Conservation (phyloP, 2,797 vertebrate species). For the Eutrigla gurnardus region DNA sequence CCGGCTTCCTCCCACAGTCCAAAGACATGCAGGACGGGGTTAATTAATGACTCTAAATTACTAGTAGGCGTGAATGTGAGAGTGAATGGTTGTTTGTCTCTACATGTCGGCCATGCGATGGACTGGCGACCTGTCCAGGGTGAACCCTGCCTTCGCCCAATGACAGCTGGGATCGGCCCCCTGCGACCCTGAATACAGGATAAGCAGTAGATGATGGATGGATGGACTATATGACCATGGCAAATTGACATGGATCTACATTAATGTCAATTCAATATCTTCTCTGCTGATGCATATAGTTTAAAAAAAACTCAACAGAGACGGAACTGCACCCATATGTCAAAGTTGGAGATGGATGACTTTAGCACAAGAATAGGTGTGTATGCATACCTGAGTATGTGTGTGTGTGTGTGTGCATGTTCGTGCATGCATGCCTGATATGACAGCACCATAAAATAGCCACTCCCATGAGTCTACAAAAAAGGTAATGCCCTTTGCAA, state of each 20-base stretch:
- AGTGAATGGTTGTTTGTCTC: no score
- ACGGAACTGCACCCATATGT: constrained; percentile 12
- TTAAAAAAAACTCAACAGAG: constrained; percentile 1
- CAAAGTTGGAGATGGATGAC: constrained; percentile 56
- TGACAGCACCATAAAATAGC: constrained; percentile 50
- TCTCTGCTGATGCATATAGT: constrained; percentile 5
- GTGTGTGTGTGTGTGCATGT: constrained; percentile 20
- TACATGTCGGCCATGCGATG: no score
- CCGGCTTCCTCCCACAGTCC: no score
- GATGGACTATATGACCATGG: neutral
- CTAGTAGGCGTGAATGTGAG: no score
- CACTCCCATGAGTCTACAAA: constrained; percentile 27
- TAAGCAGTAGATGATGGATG: no score
- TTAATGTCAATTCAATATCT: constrained; percentile 26
- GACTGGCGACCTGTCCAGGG: no score
- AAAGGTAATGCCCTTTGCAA: constrained; percentile 44
- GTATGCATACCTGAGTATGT: constrained; percentile 5
- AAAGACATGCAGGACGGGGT: no score
- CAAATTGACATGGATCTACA: constrained; percentile 14
- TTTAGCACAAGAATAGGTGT: constrained; percentile 45
- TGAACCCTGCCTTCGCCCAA: no score
- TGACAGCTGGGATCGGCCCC: no score
- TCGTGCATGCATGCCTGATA: constrained; percentile 48
- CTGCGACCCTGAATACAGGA: no score
- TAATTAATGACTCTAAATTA: no score